Evolutionary conservation across 2,113 vertebrate species (phyloP), one percentile per base, ranked within the genome.

Genomic region (Sinocyclocheilus anshuiensis): DNA sequence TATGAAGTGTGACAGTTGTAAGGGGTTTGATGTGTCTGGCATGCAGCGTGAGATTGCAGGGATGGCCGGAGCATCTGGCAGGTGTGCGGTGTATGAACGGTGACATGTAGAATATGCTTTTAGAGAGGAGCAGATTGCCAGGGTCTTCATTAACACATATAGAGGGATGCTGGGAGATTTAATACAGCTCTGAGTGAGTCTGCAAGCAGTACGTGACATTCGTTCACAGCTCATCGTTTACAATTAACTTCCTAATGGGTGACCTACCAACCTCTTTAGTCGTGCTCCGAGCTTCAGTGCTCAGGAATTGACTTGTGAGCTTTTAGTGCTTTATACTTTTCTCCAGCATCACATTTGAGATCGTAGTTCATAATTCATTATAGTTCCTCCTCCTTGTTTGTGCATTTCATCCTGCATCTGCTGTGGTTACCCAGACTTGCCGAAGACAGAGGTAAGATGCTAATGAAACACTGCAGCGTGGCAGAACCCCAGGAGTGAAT

Each of bases 71-170:
- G 81, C 86, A 29, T 39, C 84, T 83, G 75, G 88, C 88, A 89
- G 88, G 86, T 89, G 88, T 89, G 88, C 57, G 77, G 55, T 24
- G 55, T 59, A 86, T 18, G 61, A 85, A 48, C 11, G 45, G 8
- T 45, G 42, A 55, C 20, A 61, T 39, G 50, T 45, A 45, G 53
- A 63, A 55, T 75, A 65, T 81, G 78, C 59, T 81, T 81, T 65
- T 65, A 59, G 67, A 81, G 42, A 39, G 26, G 53, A 72, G 50
- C 75, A 78, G 39, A 76, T 81, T 87, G 69, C 26, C 53, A 53
- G 24, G 79, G 81, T 45, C 61, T 26, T 50, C 53, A 63, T 82
- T 85, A 69, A 67, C 61, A 75, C 71, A 78, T 59, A 76, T 67
- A 86, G 77, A 63, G 71, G 33, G 20, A 80, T 16, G 61, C 71